These are phyloP conservation scores for Amyelois transitella DNA, from an alignment of 1,140 invertebrate species.

Conservation along the genomic window DNA sequence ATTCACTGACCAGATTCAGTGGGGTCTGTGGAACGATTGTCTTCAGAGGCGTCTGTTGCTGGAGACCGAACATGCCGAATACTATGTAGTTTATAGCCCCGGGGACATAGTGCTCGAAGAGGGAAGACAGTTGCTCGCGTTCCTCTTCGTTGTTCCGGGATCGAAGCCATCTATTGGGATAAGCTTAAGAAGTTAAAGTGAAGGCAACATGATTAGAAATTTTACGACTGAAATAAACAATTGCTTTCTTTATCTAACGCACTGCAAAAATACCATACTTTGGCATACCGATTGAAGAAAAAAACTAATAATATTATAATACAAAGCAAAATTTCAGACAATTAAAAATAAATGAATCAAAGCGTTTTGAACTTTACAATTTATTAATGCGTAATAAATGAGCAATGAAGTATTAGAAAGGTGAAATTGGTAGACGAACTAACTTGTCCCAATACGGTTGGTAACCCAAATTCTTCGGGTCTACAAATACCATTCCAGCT, in stretches of 20 bases:
- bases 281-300: too few relatives aligned
- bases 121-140: conserved; percentile 70
- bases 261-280: too few relatives aligned
- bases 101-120: conserved; percentile 85
- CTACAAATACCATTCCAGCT: conserved; percentile 95
- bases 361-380: too few relatives aligned
- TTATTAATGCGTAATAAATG: too few relatives aligned
- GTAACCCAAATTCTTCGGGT: conserved; percentile 91
- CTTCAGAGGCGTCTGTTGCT: conserved; percentile 83
- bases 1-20: conserved; percentile 87
- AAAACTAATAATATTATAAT: too few relatives aligned
- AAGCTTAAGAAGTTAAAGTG: not conserved
- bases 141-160: conserved; percentile 69
- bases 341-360: too few relatives aligned
- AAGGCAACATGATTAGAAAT: not conserved
- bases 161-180: conserved; percentile 75
- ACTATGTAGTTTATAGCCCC: conserved; percentile 83
- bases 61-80: conserved; percentile 83
- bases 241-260: too few relatives aligned
- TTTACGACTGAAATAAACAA: not conserved
- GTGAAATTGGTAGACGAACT: too few relatives aligned
- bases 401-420: too few relatives aligned
- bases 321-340: too few relatives aligned
- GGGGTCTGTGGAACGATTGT: conserved; percentile 88
- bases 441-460: conserved; percentile 89